These are phyloP conservation scores for Galago senegalensis DNA, from an alignment of 2,797 vertebrate species.

Conservation along the genomic window DNA sequence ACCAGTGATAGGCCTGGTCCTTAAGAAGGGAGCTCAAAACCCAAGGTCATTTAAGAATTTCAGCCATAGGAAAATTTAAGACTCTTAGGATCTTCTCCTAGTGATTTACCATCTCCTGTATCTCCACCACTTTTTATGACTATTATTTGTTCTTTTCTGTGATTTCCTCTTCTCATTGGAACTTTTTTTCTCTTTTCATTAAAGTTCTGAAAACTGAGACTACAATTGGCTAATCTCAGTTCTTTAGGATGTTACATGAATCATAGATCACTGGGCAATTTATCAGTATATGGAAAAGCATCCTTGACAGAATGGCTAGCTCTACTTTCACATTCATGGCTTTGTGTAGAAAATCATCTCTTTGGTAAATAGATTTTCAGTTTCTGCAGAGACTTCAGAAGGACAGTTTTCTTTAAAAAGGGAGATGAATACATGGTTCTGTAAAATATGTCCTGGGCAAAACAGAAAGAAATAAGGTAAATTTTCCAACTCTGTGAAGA, in stretches of 20 bases:
- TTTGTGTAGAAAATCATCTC: background rate
- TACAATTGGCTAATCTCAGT: background rate
- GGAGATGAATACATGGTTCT: background rate
- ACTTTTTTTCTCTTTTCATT: background rate
- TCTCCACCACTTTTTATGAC: too few relatives aligned
- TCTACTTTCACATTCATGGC: background rate
- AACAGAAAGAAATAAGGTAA: slow-evolving; percentile 5
- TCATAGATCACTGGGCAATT: background rate
- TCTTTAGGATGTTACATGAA: background rate
- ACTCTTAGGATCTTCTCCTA: background rate
- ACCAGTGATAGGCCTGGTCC: background rate
- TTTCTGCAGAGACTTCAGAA: slow-evolving; percentile 23
- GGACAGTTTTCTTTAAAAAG: background rate
- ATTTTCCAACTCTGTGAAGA: background rate
- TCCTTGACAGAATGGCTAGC: background rate
- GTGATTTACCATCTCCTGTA: background rate
- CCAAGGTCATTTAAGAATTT: background rate
- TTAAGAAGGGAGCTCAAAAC: background rate
- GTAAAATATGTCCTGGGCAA: background rate
- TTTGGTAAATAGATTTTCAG: slow-evolving; percentile 5
- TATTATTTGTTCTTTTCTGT: background rate
- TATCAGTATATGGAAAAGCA: background rate
- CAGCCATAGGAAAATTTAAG: background rate
- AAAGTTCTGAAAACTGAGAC: background rate
- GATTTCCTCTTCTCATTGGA: background rate